Base-by-base conservation (phyloP, 2,888 invertebrate species). In the Brenthis daphne region DNA sequence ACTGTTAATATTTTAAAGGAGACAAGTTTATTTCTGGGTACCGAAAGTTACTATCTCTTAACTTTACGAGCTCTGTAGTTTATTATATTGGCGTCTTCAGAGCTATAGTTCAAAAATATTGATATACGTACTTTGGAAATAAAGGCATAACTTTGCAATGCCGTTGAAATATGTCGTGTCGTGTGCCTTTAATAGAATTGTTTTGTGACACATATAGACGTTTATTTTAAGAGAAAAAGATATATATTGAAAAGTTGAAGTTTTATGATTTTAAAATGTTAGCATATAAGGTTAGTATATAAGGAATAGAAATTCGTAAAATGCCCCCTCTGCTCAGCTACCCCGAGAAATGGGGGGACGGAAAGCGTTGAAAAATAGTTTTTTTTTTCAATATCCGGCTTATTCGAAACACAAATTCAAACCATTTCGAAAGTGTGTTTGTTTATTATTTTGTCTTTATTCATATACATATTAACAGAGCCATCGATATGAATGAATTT, bases 101-200 rank as follows among this genome's bases (percentile, higher is more conserved):
- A 67, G 60, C 60, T 67, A 53, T 29, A 33, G 53, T 60, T 67
- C 37, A 29, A 61, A 61, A 60, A 61, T 67, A 33, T 63, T 48
- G 67, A 61, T 48, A 43, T 56, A 20, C 0, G 20, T 20, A 33
- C 37, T 67, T 67, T 33, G 50, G 14, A 56, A 63, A 60, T 67
- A 60, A 50, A 67, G 50, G 33, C 61, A 47, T 56, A 61, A 53
- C 16, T 63, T 53, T 20, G 8, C 16, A 20, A 4, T 63, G 33
- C 12, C n/a, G 37, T 13, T 37, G 13, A 16, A 61, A 33, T 14
- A 3, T 14, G 6, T 29, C 1, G 6, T 14, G 6, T 29, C 1
- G 50, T 53, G 29, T 60, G 14, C 14, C 37, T 43, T 43, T 43
- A 11, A 43, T 43, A 61, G 12, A 20, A 16, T 16, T 57, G 6